Evolutionary conservation across 2,888 invertebrate genomes (phyloP).

Genomic region (Drosophila glabriapex): DNA sequence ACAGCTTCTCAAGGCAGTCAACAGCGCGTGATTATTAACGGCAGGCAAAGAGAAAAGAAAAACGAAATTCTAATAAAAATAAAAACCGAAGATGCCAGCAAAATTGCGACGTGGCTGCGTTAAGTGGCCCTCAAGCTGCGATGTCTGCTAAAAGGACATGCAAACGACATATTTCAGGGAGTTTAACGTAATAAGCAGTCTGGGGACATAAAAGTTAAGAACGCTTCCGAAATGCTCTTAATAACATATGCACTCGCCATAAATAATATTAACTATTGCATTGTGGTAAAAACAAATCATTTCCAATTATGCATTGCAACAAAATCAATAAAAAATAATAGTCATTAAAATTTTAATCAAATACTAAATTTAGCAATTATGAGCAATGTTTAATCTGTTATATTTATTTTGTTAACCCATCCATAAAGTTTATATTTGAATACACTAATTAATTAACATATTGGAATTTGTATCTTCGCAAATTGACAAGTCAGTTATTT

Average conservation of each 20-base stretch:
- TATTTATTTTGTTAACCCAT: neutral
- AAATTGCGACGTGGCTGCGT: constrained; percentile 27
- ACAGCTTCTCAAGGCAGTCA: constrained; percentile 9
- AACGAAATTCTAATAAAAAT: constrained; percentile 1
- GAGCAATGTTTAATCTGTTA: neutral
- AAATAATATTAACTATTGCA: neutral
- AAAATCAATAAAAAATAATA: neutral
- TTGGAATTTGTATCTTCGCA: neutral
- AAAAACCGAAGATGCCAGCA: constrained; percentile 5
- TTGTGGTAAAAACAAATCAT: neutral
- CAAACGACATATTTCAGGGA: constrained; percentile 62
- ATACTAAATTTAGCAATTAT: neutral
- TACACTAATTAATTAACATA: neutral
- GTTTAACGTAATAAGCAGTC: constrained; percentile 41
- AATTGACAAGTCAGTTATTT: neutral
- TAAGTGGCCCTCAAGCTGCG: constrained; percentile 58
- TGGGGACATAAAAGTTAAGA: neutral
- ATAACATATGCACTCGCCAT: neutral
- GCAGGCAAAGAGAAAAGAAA: constrained; percentile 10
- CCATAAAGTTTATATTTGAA: neutral
- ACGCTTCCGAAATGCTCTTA: constrained; percentile 34
- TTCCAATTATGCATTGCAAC: neutral
- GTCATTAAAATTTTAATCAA: neutral
- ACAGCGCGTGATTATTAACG: constrained; percentile 47
- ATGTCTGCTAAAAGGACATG: constrained; percentile 54